Base-by-base conservation (phyloP, 30 jellyfish, hydroid and myxozoan genomes). In the Chrysaora quinquecirrha region DNA sequence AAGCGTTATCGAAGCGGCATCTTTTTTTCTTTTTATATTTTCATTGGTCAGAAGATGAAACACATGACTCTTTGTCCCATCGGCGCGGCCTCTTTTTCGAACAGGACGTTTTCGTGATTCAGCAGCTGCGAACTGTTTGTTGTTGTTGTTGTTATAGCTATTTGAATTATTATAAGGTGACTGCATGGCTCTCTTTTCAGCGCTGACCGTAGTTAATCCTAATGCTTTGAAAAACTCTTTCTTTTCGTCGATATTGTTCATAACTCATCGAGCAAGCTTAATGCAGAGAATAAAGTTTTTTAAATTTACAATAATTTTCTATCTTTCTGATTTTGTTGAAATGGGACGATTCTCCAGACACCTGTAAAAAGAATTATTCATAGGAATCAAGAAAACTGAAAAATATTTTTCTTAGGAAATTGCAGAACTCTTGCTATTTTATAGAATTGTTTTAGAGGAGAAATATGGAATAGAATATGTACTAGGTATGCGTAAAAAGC, bases 151-250 rank as follows among this genome's bases (percentile, higher is more conserved):
- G n/a, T 30, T 50, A 48, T 23, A 11, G 56, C 27, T 30, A 1
- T 48, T 29, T 27, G 25, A 9, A 11, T 52, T 21, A 19, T n/a
- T 28, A 0, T 31, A 29, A 6, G 46, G 27, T 24, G 38, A 18
- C 34, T 75, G 10, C 0, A 54, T 33, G 46, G 43, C 19, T 46
- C 35, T 82, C 29, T 56, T 85, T 12, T 70, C 52, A 29, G 73
- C 85, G 19, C 64, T 23, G 33, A 70, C 85, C n/a, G 28, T 69
- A 29, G 79, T 38, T n/a, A 82, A 74, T 49, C 92, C 92, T 28
- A 82, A 43, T 25, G 92, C 85, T 11, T 54, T 23, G 34, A 69
- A 10, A 65, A 2, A 82, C 28, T 32, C 65, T 22, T 69, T 73
- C 33, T 82, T 82, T 29, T 38, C 31, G 20, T 64, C 89, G 1